phyloP scores from a whole-genome alignment of 2,797 vertebrate species.

The Epinephelus coioides region DNA sequence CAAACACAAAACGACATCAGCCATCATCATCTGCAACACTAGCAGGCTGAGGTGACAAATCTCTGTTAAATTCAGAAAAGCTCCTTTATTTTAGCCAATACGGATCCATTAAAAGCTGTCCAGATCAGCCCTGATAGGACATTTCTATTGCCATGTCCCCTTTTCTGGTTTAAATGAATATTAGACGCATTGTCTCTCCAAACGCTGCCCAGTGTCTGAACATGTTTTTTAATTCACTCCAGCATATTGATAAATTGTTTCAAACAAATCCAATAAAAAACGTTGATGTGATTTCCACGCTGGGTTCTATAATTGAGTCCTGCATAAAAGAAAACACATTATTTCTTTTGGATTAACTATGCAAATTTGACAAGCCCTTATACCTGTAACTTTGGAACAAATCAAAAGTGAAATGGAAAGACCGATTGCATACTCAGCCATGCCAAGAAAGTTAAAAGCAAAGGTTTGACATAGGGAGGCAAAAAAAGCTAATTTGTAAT shows the following conservation, averaged over 20 bases:
- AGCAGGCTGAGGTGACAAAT: too few species aligned
- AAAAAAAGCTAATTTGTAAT: conserved; percentile 47
- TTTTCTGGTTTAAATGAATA: conserved; percentile 3
- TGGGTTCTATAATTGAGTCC: conserved; percentile 58
- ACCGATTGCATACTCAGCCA: conserved; percentile 39
- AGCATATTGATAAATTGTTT: conserved; percentile 47
- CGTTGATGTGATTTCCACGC: conserved; percentile 34
- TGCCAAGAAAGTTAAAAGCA: conserved; percentile 43
- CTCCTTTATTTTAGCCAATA: not conserved
- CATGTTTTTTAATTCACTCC: conserved; percentile 22
- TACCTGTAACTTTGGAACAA: conserved; percentile 57
- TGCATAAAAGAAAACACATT: conserved; percentile 58
- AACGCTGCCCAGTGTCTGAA: conserved; percentile 1
- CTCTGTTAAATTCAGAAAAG: too few species aligned
- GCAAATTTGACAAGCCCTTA: conserved; percentile 56
- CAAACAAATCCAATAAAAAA: conserved; percentile 33
- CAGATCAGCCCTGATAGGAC: not conserved
- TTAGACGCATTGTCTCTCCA: not conserved
- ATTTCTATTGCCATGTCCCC: not conserved
- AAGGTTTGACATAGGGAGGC: conserved; percentile 21
- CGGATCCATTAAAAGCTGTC: not conserved
- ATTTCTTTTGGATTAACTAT: conserved; percentile 56
- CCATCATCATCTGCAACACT: too few species aligned
- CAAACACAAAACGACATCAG: too few species aligned
- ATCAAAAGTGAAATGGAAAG: conserved; percentile 64